phyloP scores from a whole-genome alignment of 2,888 invertebrate species.

The Cheilosia pagana region DNA sequence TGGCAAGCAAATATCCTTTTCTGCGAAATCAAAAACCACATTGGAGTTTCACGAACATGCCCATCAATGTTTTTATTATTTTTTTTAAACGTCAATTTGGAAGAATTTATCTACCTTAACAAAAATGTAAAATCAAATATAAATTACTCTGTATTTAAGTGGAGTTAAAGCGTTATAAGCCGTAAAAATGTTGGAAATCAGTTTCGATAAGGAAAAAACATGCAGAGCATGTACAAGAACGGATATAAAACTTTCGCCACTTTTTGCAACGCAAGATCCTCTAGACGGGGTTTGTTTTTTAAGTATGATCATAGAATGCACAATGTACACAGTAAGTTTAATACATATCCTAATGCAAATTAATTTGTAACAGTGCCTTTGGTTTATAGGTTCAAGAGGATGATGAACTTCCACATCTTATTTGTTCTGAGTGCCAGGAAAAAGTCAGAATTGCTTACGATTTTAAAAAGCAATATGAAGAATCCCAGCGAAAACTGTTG shows the following conservation, averaged over 20 bases:
- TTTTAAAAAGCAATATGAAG: slow-evolving; percentile 80
- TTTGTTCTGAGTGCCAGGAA: slow-evolving; percentile 79
- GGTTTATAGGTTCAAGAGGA: slow-evolving; percentile 80
- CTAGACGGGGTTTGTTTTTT: slow-evolving; percentile 73
- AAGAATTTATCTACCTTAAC: slow-evolving; percentile 10
- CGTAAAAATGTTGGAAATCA: slow-evolving; percentile 37
- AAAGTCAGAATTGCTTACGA: slow-evolving; percentile 78
- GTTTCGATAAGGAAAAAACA: slow-evolving; percentile 47
- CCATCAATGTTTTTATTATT: not conserved
- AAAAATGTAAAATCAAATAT: not conserved
- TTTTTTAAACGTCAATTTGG: not conserved
- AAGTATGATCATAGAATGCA: slow-evolving; percentile 78
- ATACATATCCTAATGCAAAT: not conserved
- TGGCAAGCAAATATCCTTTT: too few relatives aligned
- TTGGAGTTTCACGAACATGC: not conserved
- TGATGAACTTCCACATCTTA: slow-evolving; percentile 79
- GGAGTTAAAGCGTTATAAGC: not conserved
- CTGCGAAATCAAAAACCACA: too few relatives aligned
- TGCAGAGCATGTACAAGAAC: slow-evolving; percentile 61
- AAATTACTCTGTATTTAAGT: slow-evolving; percentile 1
- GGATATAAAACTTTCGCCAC: slow-evolving; percentile 72
- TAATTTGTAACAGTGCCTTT: not conserved
- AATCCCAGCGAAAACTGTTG: slow-evolving; percentile 76
- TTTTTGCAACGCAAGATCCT: slow-evolving; percentile 75
- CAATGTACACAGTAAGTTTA: slow-evolving; percentile 74